Conservation (phyloP, 1,140 invertebrate genomes). For the Euura saliciscinereae region DNA sequence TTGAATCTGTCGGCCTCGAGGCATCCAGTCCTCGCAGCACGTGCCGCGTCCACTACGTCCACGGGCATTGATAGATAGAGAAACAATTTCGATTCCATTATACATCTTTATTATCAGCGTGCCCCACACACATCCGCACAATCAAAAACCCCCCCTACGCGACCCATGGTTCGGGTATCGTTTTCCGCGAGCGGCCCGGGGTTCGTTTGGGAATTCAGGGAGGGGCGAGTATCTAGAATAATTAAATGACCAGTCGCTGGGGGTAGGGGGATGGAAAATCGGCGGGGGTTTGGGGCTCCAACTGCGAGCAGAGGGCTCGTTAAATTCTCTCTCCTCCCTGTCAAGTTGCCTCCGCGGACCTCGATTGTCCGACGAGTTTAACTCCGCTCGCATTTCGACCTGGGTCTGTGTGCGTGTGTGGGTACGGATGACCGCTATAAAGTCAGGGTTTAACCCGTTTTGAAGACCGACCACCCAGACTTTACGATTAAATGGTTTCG, state of each 20-base stretch:
- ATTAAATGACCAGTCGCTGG: slow-evolving; percentile 60
- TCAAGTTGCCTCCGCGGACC: slow-evolving; percentile 47
- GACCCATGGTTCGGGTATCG: no score
- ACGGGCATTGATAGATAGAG: slow-evolving; percentile 57
- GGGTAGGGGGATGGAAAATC: slow-evolving; percentile 33
- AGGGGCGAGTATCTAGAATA: slow-evolving; percentile 54
- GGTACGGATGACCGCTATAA: slow-evolving; percentile 11
- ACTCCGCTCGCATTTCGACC: not conserved
- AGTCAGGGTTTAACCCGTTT: slow-evolving; percentile 26
- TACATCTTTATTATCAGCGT: slow-evolving; percentile 54
- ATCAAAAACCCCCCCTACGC: no score
- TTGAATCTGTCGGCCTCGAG: slow-evolving; percentile 47
- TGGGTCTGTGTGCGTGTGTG: not conserved
- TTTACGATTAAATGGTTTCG: slow-evolving; percentile 55
- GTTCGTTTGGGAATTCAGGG: slow-evolving; percentile 13
- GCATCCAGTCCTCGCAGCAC: not conserved
- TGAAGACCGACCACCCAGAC: slow-evolving; percentile 24
- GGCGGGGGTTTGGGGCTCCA: slow-evolving; percentile 26
- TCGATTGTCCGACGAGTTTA: slow-evolving; percentile 47
- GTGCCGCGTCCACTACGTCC: slow-evolving; percentile 28
- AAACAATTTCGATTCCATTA: slow-evolving; percentile 61
- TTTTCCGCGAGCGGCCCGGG: not conserved
- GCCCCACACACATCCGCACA: not conserved
- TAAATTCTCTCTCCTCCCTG: slow-evolving; percentile 53
- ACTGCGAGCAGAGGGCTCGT: slow-evolving; percentile 55